Base-by-base conservation (phyloP, 2,888 invertebrate genomes). In the Cordilura impudica region DNA sequence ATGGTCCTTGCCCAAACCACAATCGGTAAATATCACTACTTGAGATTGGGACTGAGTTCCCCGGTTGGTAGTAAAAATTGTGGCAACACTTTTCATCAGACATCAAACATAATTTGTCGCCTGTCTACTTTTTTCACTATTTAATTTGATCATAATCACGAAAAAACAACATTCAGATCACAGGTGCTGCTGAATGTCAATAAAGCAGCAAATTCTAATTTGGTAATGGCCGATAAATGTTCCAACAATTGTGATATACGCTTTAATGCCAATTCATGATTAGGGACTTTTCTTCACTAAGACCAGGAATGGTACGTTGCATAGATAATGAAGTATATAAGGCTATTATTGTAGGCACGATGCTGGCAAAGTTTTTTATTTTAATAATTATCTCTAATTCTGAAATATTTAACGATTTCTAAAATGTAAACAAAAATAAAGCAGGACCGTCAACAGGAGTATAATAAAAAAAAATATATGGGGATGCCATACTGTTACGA, bases 41-140 rank as follows among this genome's bases (percentile, higher is more conserved):
- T 98, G 97, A 83, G 96, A 95, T 7, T 95, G 94, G 58, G 95
- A 95, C 82, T 95, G 94, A 78, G 94, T 94, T 4, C 97, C 97
- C 98, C 98, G 98, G 88, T 97, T 96, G 66, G 94, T 94, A 35
- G 95, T 91, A 35, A 98, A 93, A 61, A 96, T 91, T 84, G 94
- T 94, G 85, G 94, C 95, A 1, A 96, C 94, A 18, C 95, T 96
- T 84, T 93, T 93, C 2, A 98, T 90, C 56, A 95, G 93, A 92
- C 86, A 96, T 94, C 75, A 97, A 92, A 85, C 95, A 95, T 0
- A 97, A 96, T 88, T 96, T 96, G 87, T 98, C 98, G 85, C 94
- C 94, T 84, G 96, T 96, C 96, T 6, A 97, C 90, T 76, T 93
- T 93, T 78, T 93, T 93, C 1, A 98, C 89, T 92, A 91, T 83